Conservation (phyloP, 2,888 invertebrate genomes). For the Electrophaes corylata region DNA sequence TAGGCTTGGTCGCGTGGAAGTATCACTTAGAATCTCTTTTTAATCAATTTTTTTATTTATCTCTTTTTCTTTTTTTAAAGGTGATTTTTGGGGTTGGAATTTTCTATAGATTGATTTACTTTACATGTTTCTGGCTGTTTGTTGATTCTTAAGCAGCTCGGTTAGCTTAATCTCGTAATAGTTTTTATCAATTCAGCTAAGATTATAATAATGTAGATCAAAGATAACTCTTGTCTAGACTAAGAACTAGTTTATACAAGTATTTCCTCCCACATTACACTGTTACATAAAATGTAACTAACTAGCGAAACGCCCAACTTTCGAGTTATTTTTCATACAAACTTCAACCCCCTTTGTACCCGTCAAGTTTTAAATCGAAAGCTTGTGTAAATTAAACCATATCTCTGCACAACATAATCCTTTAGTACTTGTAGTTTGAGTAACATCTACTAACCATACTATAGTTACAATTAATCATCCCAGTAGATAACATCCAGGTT, state of each 20-base stretch:
- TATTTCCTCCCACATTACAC: constrained; percentile 10
- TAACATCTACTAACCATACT: constrained; percentile 2
- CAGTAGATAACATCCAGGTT: constrained; percentile 59
- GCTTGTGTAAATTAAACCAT: neutral
- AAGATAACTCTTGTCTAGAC: constrained; percentile 10
- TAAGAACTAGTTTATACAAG: constrained; percentile 12
- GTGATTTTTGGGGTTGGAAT: too few species aligned
- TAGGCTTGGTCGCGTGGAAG: too few species aligned
- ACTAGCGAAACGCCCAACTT: neutral
- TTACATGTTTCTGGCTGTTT: too few species aligned
- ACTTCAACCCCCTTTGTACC: too few species aligned
- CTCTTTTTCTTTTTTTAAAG: too few species aligned
- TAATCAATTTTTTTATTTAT: too few species aligned
- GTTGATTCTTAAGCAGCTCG: too few species aligned
- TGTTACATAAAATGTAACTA: constrained; percentile 4
- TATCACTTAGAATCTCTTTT: too few species aligned
- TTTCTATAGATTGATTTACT: too few species aligned
- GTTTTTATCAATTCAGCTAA: neutral
- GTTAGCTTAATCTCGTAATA: too few species aligned
- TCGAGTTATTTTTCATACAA: neutral
- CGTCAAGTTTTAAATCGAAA: too few species aligned
- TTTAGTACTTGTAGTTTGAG: constrained; percentile 11
- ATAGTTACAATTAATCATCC: constrained; percentile 48
- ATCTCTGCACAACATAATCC: neutral
- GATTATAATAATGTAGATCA: constrained; percentile 10